These are phyloP conservation scores for Ceramica pisi DNA, from an alignment of 2,888 invertebrate genomes.

Conservation along the genomic window DNA sequence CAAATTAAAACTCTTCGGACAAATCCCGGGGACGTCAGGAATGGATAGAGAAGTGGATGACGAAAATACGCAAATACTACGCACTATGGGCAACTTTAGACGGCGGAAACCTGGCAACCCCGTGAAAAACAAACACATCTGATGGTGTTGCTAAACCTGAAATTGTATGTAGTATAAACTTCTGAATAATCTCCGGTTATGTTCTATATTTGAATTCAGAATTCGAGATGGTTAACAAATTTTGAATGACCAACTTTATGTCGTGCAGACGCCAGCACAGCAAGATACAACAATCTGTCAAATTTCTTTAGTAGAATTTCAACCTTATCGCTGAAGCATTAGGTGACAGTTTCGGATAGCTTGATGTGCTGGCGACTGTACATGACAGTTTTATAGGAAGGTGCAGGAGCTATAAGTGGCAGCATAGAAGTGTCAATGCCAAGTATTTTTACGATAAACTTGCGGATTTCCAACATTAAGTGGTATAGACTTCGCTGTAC, in stretches of 20 bases:
- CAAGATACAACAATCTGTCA: no score
- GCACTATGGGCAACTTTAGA: slow-evolving; percentile 92
- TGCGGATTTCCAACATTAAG: no score
- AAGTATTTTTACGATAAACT: no score
- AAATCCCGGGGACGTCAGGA: slow-evolving; percentile 86
- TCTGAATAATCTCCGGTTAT: neutral
- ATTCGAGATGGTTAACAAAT: neutral
- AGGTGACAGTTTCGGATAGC: no score
- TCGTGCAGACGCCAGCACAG: no score
- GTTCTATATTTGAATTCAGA: slow-evolving; percentile 2
- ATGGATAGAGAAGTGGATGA: slow-evolving; percentile 92
- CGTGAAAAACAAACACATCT: slow-evolving; percentile 84
- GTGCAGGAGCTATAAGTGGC: no score
- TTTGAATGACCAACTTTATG: neutral
- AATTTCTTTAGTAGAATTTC: no score
- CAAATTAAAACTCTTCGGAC: slow-evolving; percentile 92
- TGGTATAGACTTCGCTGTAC: no score
- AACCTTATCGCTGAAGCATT: no score
- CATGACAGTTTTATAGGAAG: no score
- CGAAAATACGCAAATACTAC: slow-evolving; percentile 92
- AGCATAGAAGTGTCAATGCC: no score
- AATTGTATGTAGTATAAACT: slow-evolving; percentile 30
- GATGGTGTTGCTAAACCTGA: slow-evolving; percentile 68
- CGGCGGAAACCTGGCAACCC: slow-evolving; percentile 87
- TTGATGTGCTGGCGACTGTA: no score